Percentiles rank a stretch among this genome's conserved stretches.
Evolutionary conservation across 2,797 vertebrate species (phyloP).

Genomic region (Gallinago nigripennis): DNA sequence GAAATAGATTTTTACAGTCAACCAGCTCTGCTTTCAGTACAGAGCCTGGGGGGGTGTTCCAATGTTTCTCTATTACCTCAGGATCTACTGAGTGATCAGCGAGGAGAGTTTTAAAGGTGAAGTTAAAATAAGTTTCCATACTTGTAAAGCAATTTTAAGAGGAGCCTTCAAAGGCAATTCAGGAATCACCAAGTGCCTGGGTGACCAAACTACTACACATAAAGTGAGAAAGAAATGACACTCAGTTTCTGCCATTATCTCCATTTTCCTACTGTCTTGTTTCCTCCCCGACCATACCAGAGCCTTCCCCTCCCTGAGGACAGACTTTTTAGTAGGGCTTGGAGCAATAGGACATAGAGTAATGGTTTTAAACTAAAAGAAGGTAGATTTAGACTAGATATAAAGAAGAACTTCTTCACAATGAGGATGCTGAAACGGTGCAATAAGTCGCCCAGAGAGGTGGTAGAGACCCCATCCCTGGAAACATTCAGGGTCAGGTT

Average conservation of each 20-base stretch:
- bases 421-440: neutral
- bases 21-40: neutral
- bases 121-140: neutral
- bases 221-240: neutral
- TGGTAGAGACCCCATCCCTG: neutral
- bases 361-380: neutral
- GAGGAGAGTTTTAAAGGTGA: neutral
- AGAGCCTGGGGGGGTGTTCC: neutral
- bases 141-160: neutral
- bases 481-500: neutral
- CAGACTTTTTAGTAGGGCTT: neutral
- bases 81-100: neutral
- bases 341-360: neutral
- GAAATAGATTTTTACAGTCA: neutral
- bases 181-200: neutral
- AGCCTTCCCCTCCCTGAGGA: neutral
- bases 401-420: neutral
- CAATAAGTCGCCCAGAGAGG: neutral
- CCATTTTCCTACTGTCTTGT: neutral
- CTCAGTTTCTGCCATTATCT: neutral
- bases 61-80: neutral
- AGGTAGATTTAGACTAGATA: neutral
- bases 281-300: neutral
- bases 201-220: neutral
- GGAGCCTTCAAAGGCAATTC: neutral